These are phyloP conservation scores for Takifugu bimaculatus DNA, from an alignment of 2,113 vertebrate species.

Conservation along the genomic window DNA sequence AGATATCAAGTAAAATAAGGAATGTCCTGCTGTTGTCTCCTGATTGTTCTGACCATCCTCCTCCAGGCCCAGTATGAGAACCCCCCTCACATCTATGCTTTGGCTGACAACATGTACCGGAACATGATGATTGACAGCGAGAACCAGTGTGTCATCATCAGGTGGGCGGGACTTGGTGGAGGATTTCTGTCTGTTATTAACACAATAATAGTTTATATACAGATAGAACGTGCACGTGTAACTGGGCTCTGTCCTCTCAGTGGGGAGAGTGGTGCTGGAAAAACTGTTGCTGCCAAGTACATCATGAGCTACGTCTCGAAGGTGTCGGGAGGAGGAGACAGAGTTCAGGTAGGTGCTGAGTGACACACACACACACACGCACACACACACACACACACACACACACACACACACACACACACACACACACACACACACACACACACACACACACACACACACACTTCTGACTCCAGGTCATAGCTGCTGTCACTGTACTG, in stretches of 20 bases:
- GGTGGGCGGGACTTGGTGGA: constrained; percentile 55
- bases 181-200: neutral
- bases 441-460: too few relatives aligned
- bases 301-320: constrained; percentile 85
- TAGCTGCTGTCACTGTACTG: too few relatives aligned
- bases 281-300: constrained; percentile 82
- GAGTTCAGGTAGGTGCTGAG: constrained; percentile 74
- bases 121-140: constrained; percentile 84
- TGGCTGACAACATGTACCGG: constrained; percentile 81
- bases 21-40: too few relatives aligned
- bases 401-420: too few relatives aligned
- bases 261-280: constrained; percentile 82
- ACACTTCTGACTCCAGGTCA: too few relatives aligned
- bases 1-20: too few relatives aligned
- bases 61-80: constrained; percentile 81
- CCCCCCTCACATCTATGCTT: constrained; percentile 81
- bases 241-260: constrained; percentile 44
- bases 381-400: too few relatives aligned
- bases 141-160: constrained; percentile 86
- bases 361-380: neutral
- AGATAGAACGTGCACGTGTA: too few relatives aligned
- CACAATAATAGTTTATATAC: too few relatives aligned
- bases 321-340: constrained; percentile 79
- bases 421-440: too few relatives aligned
- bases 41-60: neutral